Percentiles rank a stretch among this genome's conserved stretches.
Conservation (phyloP, 1,140 invertebrate species). For the Drosophila ananassae region DNA sequence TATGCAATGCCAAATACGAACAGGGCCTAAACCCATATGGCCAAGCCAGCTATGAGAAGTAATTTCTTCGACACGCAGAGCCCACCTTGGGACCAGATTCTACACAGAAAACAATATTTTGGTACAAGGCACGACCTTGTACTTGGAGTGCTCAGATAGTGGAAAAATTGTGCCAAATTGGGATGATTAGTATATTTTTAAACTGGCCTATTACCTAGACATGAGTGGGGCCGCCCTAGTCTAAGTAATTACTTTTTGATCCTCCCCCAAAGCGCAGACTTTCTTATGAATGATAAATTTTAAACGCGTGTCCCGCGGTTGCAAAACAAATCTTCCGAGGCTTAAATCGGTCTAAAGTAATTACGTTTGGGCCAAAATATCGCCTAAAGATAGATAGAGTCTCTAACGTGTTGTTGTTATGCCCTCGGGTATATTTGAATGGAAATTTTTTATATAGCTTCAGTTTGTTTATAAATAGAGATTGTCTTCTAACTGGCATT, state of each 20-base stretch:
- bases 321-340: neutral
- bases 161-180: neutral
- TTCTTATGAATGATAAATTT: neutral
- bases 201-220: neutral
- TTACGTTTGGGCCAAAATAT: neutral
- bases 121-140: neutral
- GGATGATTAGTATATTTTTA: neutral
- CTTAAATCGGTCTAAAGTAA: neutral
- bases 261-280: neutral
- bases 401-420: neutral
- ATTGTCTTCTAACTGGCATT: neutral
- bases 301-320: neutral
- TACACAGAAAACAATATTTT: conserved; percentile 16
- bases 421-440: neutral
- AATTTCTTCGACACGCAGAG: conserved; percentile 58
- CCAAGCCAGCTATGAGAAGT: conserved; percentile 22
- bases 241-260: neutral
- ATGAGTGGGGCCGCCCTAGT: neutral
- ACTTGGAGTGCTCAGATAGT: neutral
- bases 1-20: conserved; percentile 59
- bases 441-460: neutral
- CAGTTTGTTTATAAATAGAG: neutral
- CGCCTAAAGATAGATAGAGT: neutral
- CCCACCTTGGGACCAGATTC: conserved; percentile 34
- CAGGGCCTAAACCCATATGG: conserved; percentile 1